Evolutionary conservation across 2,888 invertebrate species (phyloP), one percentile per base, ranked within the genome.

Genomic region (Drosophila fulvimacula): DNA sequence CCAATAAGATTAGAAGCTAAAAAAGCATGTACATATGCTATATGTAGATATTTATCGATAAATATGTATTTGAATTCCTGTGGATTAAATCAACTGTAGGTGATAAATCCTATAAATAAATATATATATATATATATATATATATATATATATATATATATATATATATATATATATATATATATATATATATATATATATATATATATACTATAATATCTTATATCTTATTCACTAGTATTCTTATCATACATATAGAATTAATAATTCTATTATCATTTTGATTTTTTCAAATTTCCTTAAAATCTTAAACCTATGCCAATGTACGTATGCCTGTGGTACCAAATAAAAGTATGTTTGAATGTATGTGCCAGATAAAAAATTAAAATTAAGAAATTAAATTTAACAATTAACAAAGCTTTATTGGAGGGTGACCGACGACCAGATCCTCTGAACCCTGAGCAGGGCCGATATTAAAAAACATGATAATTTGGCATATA

Each of bases 301-400:
- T 7, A 1, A 5, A 21, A 7, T 3, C 3, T 42, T 3, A 3
- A 42, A 15, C 13, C 42, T 42, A 21, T 21, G 42, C 13, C 21
- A 15, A 42, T 42, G n/a, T 27, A 6, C 27, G 10, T n/a, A 17
- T 46, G n/a, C 17, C 27, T 27, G 46, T 46, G 46, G n/a, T n/a
- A 46, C n/a, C 27, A n/a, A 46, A n/a, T n/a, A 27, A 27, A 27
- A 27, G 46, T 46, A 46, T 46, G 46, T 48, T 48, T 30, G 46
- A 30, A 48, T 48, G 46, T 48, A 48, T 48, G 11, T 27, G 27
- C 46, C 10, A 17, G 46, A 30, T 44, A 3, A n/a, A 44, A 15
- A 24, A 27, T 13, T 3, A 13, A 30, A 48, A 48, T 48, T 30
- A 17, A 11, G 11, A 5, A 46, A 2, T 17, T 11, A 6, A 17